Base-by-base conservation (phyloP, 2,888 invertebrate genomes). In the Polydrusus pterygomalis region DNA sequence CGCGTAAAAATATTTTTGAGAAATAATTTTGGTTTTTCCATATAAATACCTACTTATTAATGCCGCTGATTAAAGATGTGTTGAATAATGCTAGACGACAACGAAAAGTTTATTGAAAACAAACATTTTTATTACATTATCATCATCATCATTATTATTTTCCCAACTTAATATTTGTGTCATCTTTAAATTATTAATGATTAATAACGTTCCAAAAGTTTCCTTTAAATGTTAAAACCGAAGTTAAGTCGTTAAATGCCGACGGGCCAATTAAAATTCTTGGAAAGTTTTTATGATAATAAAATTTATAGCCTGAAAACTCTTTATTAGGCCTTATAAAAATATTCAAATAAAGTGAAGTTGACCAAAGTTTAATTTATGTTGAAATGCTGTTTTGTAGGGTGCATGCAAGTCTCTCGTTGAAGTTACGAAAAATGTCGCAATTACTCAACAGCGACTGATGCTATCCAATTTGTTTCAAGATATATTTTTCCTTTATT, bases 231-330 rank as follows among this genome's bases (percentile, higher is more conserved):
- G 34, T 34, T 34, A 1, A 15, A 34, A 34, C 34, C 56, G 9
- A 68, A 68, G 40, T 56, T 54, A 17, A 68, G 68, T 54, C 56
- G n/a, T 68, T 54, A 68, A 56, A n/a, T 68, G 34, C 56, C 34
- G 30, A n/a, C n/a, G n/a, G 34, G 20, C 40, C 54, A 68, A 56
- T 68, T 68, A 68, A 68, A 68, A 68, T 40, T 54, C 54, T 54
- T 68, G 7, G 17, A 25, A 67, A 68, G 54, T 54, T 68, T 54
- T 68, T 54, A 40, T 25, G 54, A 54, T 40, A 68, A 54, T 54
- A 34, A 38, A 68, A 68, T 68, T 54, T 54, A 68, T 68, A 13
- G 68, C 54, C 17, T 38, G 65, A 30, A 51, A 49, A 49, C 17
- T 17, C 38, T 60, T 60, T 15, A 34, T 10, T 34, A 10, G 0